Evolutionary conservation across 2,797 vertebrate genomes (phyloP).

Genomic region (Tiaroga cobitis): DNA sequence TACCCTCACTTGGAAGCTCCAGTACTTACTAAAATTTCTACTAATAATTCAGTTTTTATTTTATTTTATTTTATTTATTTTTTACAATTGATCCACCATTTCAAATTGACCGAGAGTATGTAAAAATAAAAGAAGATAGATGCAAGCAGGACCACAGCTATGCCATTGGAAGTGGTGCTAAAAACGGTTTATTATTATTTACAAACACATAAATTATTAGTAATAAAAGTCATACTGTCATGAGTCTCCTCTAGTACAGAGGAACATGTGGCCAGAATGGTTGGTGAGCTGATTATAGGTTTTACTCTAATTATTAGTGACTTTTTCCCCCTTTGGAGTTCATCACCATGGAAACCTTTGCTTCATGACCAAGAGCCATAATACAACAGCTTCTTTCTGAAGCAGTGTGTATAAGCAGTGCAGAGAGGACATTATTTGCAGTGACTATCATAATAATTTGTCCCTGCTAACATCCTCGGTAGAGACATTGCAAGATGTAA

Average conservation of each 20-base stretch:
- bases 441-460: neutral
- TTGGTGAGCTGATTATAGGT: conserved; percentile 29
- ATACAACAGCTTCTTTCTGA: conserved; percentile 30
- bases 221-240: neutral
- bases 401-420: neutral
- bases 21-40: neutral
- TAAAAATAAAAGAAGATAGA: neutral
- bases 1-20: no score
- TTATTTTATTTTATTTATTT: neutral
- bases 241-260: neutral
- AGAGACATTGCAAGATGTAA: neutral
- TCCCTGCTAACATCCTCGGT: neutral
- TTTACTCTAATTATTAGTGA: conserved; percentile 35
- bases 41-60: no score
- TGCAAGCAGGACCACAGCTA: neutral
- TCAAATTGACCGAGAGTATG: neutral
- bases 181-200: neutral
- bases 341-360: conserved; percentile 47
- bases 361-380: conserved; percentile 14
- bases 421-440: neutral
- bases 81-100: neutral
- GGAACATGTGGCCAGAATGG: neutral
- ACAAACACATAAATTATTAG: neutral
- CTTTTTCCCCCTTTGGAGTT: conserved; percentile 28
- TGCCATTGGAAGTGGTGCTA: neutral